These are phyloP conservation scores for Chymomyza fuscimana DNA, from an alignment of 2,888 invertebrate genomes.

Conservation along the genomic window DNA sequence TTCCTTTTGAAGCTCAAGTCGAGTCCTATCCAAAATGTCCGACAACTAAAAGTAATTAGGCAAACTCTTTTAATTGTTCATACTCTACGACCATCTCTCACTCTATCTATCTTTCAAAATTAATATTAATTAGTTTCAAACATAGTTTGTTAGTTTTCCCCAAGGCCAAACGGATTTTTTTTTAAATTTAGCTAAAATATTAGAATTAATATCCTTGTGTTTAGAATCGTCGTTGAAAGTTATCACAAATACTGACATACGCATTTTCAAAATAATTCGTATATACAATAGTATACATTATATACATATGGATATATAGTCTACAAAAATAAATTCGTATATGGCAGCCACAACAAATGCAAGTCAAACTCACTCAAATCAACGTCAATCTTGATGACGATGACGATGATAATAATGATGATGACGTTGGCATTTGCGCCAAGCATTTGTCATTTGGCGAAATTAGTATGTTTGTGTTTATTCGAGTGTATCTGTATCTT, in stretches of 20 bases:
- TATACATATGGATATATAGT: background rate
- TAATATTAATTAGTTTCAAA: slow-evolving; percentile 71
- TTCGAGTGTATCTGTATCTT: background rate
- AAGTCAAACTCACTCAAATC: background rate
- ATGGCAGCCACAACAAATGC: slow-evolving; percentile 2
- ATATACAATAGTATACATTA: background rate
- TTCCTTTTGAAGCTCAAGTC: slow-evolving; percentile 12
- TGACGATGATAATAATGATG: slow-evolving; percentile 38
- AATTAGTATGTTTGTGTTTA: background rate
- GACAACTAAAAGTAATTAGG: slow-evolving; percentile 21
- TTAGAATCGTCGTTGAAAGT: background rate
- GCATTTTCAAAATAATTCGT: background rate
- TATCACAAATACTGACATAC: background rate
- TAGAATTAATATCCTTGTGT: background rate
- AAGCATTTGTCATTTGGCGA: slow-evolving; percentile 36
- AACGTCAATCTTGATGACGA: slow-evolving; percentile 25
- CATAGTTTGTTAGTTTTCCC: background rate
- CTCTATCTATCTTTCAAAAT: slow-evolving; percentile 48
- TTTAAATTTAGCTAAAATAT: background rate
- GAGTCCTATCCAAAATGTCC: background rate
- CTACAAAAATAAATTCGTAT: background rate
- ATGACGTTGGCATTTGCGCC: slow-evolving; percentile 47
- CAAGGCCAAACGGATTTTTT: background rate
- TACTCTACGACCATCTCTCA: slow-evolving; percentile 12
- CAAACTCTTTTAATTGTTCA: background rate